phyloP scores from a whole-genome alignment of 2,888 invertebrate species.

The Zygaena filipendulae region DNA sequence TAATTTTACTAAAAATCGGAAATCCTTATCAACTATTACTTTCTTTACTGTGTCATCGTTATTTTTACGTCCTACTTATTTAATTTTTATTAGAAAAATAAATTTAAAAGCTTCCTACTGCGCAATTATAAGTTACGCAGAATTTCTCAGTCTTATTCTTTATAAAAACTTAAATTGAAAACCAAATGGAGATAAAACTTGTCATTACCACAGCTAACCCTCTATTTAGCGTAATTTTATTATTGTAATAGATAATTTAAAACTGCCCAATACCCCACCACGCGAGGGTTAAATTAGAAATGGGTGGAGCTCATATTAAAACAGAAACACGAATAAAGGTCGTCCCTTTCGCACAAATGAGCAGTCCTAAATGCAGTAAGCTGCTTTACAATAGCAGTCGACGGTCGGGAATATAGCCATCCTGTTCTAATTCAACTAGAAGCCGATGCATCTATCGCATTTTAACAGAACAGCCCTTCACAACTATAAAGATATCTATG shows the following conservation, averaged over 20 bases:
- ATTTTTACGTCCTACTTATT: too few relatives aligned
- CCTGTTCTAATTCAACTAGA: conserved; percentile 32
- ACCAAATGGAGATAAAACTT: conserved; percentile 64
- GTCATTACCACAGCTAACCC: conserved; percentile 65
- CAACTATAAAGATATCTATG: conserved; percentile 58
- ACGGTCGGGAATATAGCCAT: conserved; percentile 31
- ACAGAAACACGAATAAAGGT: conserved; percentile 34
- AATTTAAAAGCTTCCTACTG: too few relatives aligned
- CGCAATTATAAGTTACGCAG: too few relatives aligned
- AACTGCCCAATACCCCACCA: conserved; percentile 64
- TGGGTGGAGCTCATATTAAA: conserved; percentile 51
- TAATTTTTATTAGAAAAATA: too few relatives aligned
- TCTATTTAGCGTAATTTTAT: conserved; percentile 66
- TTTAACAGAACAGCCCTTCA: conserved; percentile 32
- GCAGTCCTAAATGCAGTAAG: conserved; percentile 57
- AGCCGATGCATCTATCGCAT: conserved; percentile 38
- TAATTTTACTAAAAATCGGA: too few relatives aligned
- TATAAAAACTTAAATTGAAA: too few relatives aligned
- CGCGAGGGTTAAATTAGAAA: conserved; percentile 47
- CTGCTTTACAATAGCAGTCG: conserved; percentile 61
- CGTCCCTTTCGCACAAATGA: conserved; percentile 59
- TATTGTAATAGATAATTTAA: conserved; percentile 69
- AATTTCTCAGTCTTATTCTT: too few relatives aligned
- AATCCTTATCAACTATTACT: too few relatives aligned
- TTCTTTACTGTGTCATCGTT: too few relatives aligned